Conservation (phyloP, 2,113 vertebrate genomes). For the Meles meles region DNA sequence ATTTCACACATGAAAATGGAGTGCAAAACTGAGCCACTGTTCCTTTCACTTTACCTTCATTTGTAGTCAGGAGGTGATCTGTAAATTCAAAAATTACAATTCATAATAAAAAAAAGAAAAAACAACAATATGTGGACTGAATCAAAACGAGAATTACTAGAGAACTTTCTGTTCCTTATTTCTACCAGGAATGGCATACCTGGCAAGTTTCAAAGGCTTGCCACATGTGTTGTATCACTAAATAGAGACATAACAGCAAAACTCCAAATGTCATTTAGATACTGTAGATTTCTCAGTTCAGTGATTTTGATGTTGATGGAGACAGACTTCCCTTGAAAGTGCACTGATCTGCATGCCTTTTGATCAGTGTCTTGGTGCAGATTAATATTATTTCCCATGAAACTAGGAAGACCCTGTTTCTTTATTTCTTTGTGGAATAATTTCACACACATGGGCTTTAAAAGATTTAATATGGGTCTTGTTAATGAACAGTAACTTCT, state of each 20-base stretch:
- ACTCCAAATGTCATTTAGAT: slow-evolving; percentile 88
- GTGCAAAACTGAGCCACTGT: neutral
- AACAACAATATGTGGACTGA: fast-evolving
- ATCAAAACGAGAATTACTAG: neutral
- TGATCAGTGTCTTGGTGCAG: slow-evolving; percentile 80
- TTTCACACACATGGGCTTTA: neutral
- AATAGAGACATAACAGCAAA: slow-evolving; percentile 83
- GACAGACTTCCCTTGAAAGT: slow-evolving; percentile 83
- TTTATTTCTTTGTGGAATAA: slow-evolving; percentile 56
- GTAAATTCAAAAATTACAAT: neutral
- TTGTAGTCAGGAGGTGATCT: neutral
- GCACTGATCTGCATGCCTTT: slow-evolving; percentile 81
- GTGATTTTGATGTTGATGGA: slow-evolving; percentile 89
- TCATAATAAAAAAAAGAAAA: neutral
- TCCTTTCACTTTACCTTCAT: neutral
- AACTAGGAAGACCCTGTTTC: slow-evolving; percentile 53
- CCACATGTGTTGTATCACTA: slow-evolving; percentile 82
- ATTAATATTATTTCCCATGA: slow-evolving; percentile 72
- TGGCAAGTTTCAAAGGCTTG: slow-evolving; percentile 62
- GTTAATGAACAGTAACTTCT: slow-evolving; percentile 55
- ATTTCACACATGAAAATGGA: neutral
- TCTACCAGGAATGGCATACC: slow-evolving; percentile 5
- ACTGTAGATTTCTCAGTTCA: slow-evolving; percentile 87
- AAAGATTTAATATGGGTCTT: slow-evolving; percentile 20
- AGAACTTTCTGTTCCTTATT: slow-evolving; percentile 26